Base-by-base conservation (phyloP, 2,113 vertebrate genomes). In the Jacana jacana region DNA sequence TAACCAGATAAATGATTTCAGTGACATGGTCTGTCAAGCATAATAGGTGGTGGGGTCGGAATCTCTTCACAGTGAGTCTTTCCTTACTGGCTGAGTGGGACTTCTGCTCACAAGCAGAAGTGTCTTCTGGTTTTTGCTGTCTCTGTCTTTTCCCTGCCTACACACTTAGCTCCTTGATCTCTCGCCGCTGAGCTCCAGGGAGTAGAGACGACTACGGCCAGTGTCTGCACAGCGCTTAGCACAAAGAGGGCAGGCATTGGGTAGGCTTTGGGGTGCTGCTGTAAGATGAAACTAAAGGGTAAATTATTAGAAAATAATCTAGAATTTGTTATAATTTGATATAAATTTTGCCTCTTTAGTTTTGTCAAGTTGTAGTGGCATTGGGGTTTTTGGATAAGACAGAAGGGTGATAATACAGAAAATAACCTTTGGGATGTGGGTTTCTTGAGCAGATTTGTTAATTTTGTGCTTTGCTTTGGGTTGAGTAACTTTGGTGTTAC, bases 1-100 rank as follows among this genome's bases (percentile, higher is more conserved):
- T 95, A 95, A 88, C 81, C 23, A 60, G 88, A 84, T 85, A 89
- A 82, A 95, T 75, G 3, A 85, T 94, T 92, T 85, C 71, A 91
- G 54, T 76, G 61, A 79, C 49, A 90, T 78, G 4, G 2, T 86
- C 57, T 89, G 77, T 83, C 0, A 4, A 87, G 55, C 13, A 28
- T 85, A 66, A 86, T 77, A 86, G 86, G 91, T 94, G 91, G 66
- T 55, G 75, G 80, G 79, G 61, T 97, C 90, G 78, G 73, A 94
- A 70, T 94, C 82, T 92, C 77, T 96, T 91, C 7, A 8, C 51
- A 85, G 44, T 65, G 88, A 93, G 60, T 81, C 15, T 52, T 60
- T 93, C 93, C 91, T 83, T 94, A 64, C 70, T 87, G 65, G 7
- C 49, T 92, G 77, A 85, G 82, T 91, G 89, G 33, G 82, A 89